Evolutionary conservation across 2,888 invertebrate species (phyloP), one percentile per base, ranked within the genome.

Genomic region (Protophormia terraenovae): DNA sequence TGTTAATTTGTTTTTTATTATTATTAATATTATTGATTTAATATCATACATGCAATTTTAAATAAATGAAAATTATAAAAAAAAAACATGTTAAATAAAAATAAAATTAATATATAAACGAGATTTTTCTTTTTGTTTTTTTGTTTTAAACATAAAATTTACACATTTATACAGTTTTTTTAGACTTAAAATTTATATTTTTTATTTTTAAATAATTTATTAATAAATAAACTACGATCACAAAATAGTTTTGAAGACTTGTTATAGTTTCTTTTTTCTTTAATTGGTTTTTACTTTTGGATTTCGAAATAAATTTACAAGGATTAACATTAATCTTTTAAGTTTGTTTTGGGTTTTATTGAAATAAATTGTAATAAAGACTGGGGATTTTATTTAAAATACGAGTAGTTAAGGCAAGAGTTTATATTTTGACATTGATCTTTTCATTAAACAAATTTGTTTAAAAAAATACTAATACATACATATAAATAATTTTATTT

Each of bases 201-300:
- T 76, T 35, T 75, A 53, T 29, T 84, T 85, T 78, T 64, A 86
- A 86, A 77, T 86, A 80, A 86, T 79, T 85, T 85, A 75, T 82
- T 83, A 60, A 82, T 85, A 85, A 85, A 85, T 85, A 85, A 85
- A 82, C 81, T 84, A 82, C 81, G 81, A 77, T 84, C 78, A 84
- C 83, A 84, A 81, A 81, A 86, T 82, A 82, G 83, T 84, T 86
- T 80, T 80, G 78, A 86, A 83, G 84, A 84, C 84, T 86, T 80
- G 58, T 84, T 75, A 16, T 75, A 32, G 41, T 58, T 67, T 45
- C 50, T 41, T 75, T 38, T 32, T 47, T 62, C 76, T 69, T 75
- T 27, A 10, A 58, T 24, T 53, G n/a, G n/a, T 62, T 60, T 78
- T 64, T 69, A 3, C 38, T 78, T 62, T 58, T 64, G 16, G 14